phyloP scores from a whole-genome alignment of 2,113 vertebrate genomes.

The Fulmarus glacialis region DNA sequence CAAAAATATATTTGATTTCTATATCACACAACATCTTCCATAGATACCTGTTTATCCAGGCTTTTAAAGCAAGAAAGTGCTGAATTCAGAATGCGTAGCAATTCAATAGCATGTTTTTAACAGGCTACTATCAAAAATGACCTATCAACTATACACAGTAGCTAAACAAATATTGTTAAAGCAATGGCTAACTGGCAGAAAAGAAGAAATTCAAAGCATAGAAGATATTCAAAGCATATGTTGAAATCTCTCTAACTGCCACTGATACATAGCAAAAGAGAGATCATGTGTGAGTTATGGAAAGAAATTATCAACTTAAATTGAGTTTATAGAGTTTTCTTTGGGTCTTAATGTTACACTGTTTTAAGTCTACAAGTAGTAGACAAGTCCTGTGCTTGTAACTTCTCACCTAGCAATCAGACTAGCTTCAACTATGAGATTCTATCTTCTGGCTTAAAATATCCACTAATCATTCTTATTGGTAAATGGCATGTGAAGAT shows the following conservation, averaged over 20 bases:
- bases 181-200: neutral
- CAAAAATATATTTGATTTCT: slow-evolving; percentile 1
- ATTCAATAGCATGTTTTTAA: neutral
- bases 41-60: neutral
- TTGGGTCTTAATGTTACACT: neutral
- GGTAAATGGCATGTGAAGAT: neutral
- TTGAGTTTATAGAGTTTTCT: neutral
- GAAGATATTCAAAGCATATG: neutral
- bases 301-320: neutral
- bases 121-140: neutral
- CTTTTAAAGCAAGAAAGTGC: neutral
- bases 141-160: neutral
- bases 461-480: neutral
- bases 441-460: neutral
- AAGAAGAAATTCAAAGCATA: neutral
- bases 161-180: neutral
- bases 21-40: neutral
- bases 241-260: neutral
- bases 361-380: neutral
- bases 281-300: neutral
- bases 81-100: neutral
- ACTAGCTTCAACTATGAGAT: neutral
- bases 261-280: neutral
- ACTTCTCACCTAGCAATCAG: neutral
- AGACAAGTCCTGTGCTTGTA: neutral